Percentiles rank a stretch among this genome's conserved stretches.
Evolutionary conservation across 2,113 vertebrate species (phyloP).

Genomic region (Mus spicilegus): DNA sequence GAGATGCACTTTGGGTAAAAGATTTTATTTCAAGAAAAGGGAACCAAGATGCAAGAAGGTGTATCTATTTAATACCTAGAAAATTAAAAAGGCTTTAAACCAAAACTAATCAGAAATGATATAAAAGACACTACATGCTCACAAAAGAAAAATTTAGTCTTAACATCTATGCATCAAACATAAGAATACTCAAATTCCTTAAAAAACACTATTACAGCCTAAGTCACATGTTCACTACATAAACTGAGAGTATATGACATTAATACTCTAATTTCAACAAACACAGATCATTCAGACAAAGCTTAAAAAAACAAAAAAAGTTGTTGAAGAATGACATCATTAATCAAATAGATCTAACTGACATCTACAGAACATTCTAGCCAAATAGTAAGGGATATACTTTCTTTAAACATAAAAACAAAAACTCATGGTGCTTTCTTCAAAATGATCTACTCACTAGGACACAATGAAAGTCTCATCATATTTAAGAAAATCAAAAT

Average conservation of each 20-base stretch:
- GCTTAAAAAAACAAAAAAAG: neutral
- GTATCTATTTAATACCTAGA: neutral
- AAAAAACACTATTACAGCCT: neutral
- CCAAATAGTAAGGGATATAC: neutral
- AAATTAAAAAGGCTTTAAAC: neutral
- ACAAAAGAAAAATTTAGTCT: neutral
- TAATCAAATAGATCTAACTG: neutral
- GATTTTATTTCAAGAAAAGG: neutral
- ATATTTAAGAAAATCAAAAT: neutral
- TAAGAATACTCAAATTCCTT: neutral
- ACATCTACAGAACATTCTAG: neutral
- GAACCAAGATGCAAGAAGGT: neutral
- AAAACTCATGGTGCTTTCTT: neutral
- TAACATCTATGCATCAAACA: neutral
- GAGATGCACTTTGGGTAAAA: neutral
- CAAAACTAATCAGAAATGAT: neutral
- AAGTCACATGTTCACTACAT: neutral
- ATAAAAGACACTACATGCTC: neutral
- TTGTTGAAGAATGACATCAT: neutral
- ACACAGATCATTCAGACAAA: neutral
- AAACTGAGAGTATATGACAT: neutral
- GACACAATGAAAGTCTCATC: neutral
- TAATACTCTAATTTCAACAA: neutral
- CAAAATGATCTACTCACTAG: neutral
- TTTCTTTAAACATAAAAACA: neutral